A percentile compares a stretch with the other conserved stretches of the same genome.
phyloP scores from a whole-genome alignment of 2,113 vertebrate genomes.

The Phocoena phocoena region DNA sequence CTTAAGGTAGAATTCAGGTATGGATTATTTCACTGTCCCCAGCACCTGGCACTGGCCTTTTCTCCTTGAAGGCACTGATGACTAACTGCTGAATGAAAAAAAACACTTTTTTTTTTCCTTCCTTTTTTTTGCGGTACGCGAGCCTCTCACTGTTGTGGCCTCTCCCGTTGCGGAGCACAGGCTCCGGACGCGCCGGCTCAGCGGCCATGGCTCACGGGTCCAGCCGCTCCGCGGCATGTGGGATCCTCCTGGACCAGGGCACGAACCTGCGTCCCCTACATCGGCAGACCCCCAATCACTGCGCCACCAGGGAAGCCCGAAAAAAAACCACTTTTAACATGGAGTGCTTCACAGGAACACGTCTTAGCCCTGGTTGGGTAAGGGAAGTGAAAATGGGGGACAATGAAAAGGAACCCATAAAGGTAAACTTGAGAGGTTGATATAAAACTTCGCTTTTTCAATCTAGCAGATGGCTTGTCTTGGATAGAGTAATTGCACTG shows the following conservation, averaged over 20 bases:
- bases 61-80: conserved; percentile 5
- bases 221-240: no score
- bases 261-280: no score
- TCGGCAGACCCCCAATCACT: no score
- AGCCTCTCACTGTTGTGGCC: no score
- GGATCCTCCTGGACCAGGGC: no score
- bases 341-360: not conserved
- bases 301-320: no score
- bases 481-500: not conserved
- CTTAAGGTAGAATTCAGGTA: not conserved
- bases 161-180: no score
- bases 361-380: not conserved
- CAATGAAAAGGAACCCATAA: not conserved
- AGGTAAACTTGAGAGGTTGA: not conserved
- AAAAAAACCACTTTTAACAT: not conserved
- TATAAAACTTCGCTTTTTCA: conserved; percentile 23
- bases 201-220: no score
- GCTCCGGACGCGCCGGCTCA: no score
- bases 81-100: not conserved
- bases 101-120: not conserved
- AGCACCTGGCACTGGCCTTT: not conserved
- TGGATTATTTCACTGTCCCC: not conserved
- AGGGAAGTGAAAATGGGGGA: not conserved
- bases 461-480: not conserved
- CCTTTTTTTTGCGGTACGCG: no score